Conservation (phyloP, 2,113 vertebrate species). For the Panurus biarmicus region DNA sequence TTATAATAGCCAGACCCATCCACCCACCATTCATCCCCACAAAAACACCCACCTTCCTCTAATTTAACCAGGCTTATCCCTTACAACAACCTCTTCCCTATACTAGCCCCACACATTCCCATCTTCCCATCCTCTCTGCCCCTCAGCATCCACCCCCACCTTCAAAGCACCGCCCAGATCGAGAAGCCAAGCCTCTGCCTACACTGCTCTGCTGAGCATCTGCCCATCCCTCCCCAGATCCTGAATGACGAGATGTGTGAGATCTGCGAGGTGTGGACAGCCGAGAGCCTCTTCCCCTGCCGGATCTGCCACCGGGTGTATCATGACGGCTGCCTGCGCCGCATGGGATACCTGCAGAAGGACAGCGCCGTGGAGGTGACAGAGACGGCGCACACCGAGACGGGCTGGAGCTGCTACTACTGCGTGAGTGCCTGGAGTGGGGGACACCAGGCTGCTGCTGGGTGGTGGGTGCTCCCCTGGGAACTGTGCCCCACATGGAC, state of each 20-base stretch:
- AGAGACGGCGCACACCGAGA: constrained; percentile 82
- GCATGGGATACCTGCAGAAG: constrained; percentile 85
- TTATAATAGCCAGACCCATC: neutral
- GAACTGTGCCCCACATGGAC: fast-evolving
- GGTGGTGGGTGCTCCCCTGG: neutral
- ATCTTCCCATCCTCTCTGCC: neutral
- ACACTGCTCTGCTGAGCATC: neutral
- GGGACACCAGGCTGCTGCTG: neutral
- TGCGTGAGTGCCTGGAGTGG: constrained; percentile 76
- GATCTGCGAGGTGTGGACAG: constrained; percentile 96
- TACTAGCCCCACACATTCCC: neutral
- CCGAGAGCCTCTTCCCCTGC: constrained; percentile 91
- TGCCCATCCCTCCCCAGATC: constrained; percentile 65
- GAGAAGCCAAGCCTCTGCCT: neutral
- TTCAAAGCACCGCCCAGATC: fast-evolving
- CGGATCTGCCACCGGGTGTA: constrained; percentile 87
- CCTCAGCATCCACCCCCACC: neutral
- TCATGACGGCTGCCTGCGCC: constrained; percentile 91
- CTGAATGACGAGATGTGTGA: constrained; percentile 90
- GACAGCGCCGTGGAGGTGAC: constrained; percentile 80
- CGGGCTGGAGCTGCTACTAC: constrained; percentile 96
- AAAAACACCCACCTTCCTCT: neutral
- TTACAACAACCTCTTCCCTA: neutral
- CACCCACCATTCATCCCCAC: neutral
- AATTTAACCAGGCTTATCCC: neutral